These are phyloP conservation scores for Poecilia latipinna DNA, from an alignment of 2,113 vertebrate genomes.

Conservation along the genomic window DNA sequence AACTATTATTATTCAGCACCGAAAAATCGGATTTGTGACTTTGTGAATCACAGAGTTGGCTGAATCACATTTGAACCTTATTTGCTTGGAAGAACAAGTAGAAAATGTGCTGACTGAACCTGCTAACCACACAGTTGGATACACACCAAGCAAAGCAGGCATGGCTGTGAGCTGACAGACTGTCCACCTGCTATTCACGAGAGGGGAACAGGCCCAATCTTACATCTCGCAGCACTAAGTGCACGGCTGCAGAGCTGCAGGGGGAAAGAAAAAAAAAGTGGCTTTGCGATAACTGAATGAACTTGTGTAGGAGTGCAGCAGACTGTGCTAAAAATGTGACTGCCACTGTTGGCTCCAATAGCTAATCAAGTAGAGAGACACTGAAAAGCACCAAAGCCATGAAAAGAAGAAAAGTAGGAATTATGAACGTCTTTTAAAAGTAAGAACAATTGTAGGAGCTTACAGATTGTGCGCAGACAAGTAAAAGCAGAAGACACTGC, in stretches of 20 bases:
- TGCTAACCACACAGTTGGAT: slow-evolving; percentile 26
- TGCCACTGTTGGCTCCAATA: slow-evolving; percentile 38
- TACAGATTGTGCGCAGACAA: slow-evolving; percentile 12
- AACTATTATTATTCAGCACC: neutral
- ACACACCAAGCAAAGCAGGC: slow-evolving; percentile 29
- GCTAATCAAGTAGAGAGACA: slow-evolving; percentile 8
- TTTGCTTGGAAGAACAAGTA: slow-evolving; percentile 41
- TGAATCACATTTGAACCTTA: slow-evolving; percentile 51
- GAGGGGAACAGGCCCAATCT: slow-evolving; percentile 24
- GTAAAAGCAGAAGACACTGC: slow-evolving; percentile 11
- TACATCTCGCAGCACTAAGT: slow-evolving; percentile 35
- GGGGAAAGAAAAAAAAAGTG: slow-evolving; percentile 3
- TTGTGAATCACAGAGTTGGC: slow-evolving; percentile 18
- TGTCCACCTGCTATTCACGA: slow-evolving; percentile 47
- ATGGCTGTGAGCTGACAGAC: slow-evolving; percentile 34
- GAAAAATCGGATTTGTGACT: neutral
- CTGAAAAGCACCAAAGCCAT: slow-evolving; percentile 5
- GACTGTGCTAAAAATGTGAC: slow-evolving; percentile 48
- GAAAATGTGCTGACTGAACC: slow-evolving; percentile 22
- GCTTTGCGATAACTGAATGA: slow-evolving; percentile 57
- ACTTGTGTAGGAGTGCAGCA: slow-evolving; percentile 52
- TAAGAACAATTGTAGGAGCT: slow-evolving; percentile 3
- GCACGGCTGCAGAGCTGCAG: slow-evolving; percentile 35
- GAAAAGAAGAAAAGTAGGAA: neutral
- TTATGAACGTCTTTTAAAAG: neutral